Evolutionary conservation across 2,888 invertebrate genomes (phyloP), one percentile per base, ranked within the genome.

Genomic region (Patella pellucida): DNA sequence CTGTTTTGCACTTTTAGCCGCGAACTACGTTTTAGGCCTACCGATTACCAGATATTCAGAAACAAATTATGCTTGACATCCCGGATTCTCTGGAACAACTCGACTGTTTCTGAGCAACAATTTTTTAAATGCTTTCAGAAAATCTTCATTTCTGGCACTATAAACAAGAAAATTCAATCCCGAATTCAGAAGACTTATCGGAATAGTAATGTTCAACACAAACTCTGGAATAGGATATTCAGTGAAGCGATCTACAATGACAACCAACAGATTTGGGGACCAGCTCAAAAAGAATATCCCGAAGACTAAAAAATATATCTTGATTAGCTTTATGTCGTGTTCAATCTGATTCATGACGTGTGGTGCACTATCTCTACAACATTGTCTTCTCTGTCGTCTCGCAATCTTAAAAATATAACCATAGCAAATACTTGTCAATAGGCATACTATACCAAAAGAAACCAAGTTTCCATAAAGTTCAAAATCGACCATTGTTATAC

Each of bases 211-310:
- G 15, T 70, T 52, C 31, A 77, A 52, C 4, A 31, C 68, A 5
- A 52, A 27, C 19, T 68, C 67, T 14, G 69, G 54, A 14, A 78
- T 74, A 3, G 9, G n/a, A n/a, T 41, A 41, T 16, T 77, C 74
- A 27, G 67, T 23, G 15, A 75, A 77, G 31, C 76, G 76, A 67
- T 76, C 76, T 41, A 78, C 15, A 51, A 76, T 41, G 5, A 72
- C 68, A 14, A 77, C 27, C 23, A 75, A 50, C 41, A 78, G n/a
- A 16, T 75, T 67, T 16, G 80, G 78, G 14, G 54, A 70, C 80
- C 80, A 80, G 54, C 77, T 71, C 50, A 73, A 51, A 50, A 77
- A 74, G 71, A 78, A 80, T 7, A 80, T 56, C 11, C 78, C 78
- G 68, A 76, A 80, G 14, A 77, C 80, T 51, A 78, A 15, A 27